Conservation (phyloP, 2,113 vertebrate species). For the Misgurnus mizolepis region DNA sequence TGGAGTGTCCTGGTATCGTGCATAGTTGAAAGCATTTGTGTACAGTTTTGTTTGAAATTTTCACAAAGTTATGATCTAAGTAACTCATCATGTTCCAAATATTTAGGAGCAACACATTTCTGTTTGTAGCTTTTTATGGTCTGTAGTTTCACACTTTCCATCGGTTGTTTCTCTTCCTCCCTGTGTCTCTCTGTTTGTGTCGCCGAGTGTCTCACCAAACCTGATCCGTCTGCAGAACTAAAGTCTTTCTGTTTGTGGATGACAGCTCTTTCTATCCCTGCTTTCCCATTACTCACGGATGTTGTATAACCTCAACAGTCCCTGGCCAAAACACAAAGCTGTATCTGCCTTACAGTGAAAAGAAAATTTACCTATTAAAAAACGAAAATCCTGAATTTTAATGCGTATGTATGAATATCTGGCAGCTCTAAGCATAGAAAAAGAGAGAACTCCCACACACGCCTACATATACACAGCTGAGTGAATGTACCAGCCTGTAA, state of each 20-base stretch:
- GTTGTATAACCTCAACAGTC: conserved; percentile 48
- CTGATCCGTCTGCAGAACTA: conserved; percentile 27
- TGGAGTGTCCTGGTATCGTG: too few species aligned
- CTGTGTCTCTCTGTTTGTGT: neutral
- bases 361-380: conserved; percentile 58
- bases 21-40: too few species aligned
- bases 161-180: neutral
- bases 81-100: neutral
- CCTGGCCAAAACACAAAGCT: conserved; percentile 38
- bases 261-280: conserved; percentile 25
- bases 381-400: conserved; percentile 63
- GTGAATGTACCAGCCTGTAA: conserved; percentile 67
- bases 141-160: conserved; percentile 3
- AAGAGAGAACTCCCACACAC: conserved; percentile 74
- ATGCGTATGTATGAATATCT: conserved; percentile 65
- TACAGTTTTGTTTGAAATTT: too few species aligned
- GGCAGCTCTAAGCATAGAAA: conserved; percentile 65
- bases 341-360: conserved; percentile 32
- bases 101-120: neutral
- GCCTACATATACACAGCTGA: conserved; percentile 61
- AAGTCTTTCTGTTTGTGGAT: conserved; percentile 25
- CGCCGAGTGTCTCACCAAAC: neutral
- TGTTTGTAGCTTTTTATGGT: neutral
- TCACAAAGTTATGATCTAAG: too few species aligned
- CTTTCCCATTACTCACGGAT: conserved; percentile 29